phyloP scores from a whole-genome alignment of 1,140 invertebrate species.

The Papilio aristodemus region DNA sequence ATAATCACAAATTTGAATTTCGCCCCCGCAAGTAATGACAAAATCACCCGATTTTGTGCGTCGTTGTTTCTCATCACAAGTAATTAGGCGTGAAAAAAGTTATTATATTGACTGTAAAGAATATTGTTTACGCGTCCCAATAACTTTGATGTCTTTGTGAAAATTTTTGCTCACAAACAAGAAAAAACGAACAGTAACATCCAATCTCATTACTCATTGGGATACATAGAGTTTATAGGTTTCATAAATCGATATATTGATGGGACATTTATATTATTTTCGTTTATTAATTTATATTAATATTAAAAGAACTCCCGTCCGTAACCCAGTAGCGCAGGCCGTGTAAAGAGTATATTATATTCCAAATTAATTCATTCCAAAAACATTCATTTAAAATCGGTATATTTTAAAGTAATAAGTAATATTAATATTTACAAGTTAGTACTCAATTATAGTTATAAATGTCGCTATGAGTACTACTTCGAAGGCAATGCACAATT shows the following conservation, averaged over 20 bases:
- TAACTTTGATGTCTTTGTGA: conserved; percentile 43
- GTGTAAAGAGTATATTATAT: no score
- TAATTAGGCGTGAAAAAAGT: conserved; percentile 73
- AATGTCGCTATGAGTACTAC: no score
- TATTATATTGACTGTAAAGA: conserved; percentile 54
- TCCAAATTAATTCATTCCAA: no score
- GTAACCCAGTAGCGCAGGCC: no score
- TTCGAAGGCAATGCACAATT: no score
- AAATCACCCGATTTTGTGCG: conserved; percentile 74
- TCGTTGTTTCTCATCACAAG: conserved; percentile 69
- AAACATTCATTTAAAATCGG: no score
- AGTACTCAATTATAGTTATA: no score
- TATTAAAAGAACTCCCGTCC: no score
- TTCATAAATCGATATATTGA: not conserved
- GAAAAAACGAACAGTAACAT: conserved; percentile 10
- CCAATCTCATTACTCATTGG: not conserved
- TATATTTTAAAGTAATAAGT: no score
- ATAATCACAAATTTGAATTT: conserved; percentile 79
- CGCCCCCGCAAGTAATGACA: conserved; percentile 65
- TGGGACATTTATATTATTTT: no score
- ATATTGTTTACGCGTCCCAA: conserved; percentile 62
- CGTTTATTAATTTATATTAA: no score
- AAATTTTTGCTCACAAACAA: conserved; percentile 35
- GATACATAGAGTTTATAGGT: conserved; percentile 3
- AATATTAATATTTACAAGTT: no score